Evolutionary conservation across 2,113 vertebrate genomes (phyloP).

Genomic region (Mormoops blainvillei): DNA sequence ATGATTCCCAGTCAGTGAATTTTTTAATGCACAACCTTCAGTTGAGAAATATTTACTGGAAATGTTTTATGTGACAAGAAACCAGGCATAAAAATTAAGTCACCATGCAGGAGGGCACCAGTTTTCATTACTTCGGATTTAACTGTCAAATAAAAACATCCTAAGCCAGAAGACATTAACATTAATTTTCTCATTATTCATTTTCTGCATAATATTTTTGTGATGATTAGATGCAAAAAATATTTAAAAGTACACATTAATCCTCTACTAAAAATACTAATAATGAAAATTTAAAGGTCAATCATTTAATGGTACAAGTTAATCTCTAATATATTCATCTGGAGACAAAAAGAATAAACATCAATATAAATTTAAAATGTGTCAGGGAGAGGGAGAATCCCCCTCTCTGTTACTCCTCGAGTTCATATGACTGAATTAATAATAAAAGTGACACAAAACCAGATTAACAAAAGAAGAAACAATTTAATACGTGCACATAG

Average conservation of each 20-base stretch:
- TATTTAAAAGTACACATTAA: not conserved
- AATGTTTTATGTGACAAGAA: constrained; percentile 10
- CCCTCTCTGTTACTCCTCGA: not conserved
- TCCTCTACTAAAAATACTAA: not conserved
- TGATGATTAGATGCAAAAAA: not conserved
- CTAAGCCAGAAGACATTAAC: constrained; percentile 69
- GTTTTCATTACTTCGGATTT: constrained; percentile 56
- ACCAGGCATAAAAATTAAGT: constrained; percentile 47
- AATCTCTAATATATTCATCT: not conserved
- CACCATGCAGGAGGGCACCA: constrained; percentile 41
- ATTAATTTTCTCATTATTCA: constrained; percentile 65
- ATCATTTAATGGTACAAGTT: not conserved
- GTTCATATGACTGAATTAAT: not conserved
- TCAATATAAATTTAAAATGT: not conserved
- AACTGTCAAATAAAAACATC: constrained; percentile 51
- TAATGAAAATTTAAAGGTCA: not conserved
- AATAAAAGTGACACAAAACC: not conserved
- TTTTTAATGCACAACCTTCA: not conserved
- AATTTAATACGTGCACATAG: not conserved
- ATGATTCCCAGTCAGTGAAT: not conserved
- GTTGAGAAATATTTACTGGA: constrained; percentile 46
- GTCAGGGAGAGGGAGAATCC: not conserved
- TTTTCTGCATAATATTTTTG: not conserved
- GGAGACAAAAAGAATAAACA: not conserved
- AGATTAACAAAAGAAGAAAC: not conserved